Evolutionary conservation across 2,113 vertebrate genomes (phyloP), one percentile per base, ranked within the genome.

Genomic region (Mobula birostris): DNA sequence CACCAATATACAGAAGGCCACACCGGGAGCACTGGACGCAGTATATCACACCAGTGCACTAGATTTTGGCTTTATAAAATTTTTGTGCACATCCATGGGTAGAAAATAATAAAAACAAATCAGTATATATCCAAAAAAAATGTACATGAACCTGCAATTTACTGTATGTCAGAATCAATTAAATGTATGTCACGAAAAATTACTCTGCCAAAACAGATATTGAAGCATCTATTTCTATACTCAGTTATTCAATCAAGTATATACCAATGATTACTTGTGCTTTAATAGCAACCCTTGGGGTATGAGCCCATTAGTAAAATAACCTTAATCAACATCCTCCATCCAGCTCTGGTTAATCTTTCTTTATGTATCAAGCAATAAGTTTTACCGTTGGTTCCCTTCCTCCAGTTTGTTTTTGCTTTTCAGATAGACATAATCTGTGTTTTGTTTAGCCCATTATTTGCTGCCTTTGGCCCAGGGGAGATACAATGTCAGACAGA

Each of bases 381-480:
- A 95, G 95, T 95, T 96, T 40, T 94, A 94, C 78, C 94, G 94
- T 95, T 96, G 79, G 94, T 95, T 94, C 56, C 94, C 77, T 66
- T 96, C 94, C 95, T 95, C 95, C 94, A 83, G 90, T 94, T 91
- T 94, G 95, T 94, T 96, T 95, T 94, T 96, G 96, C 96, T 95
- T 68, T 85, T 40, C 7, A n/a, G 92, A 96, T 97, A 97, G 96
- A 94, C 96, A 97, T 97, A 97, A 96, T 97, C 96, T 95, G 95
- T 82, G 94, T 95, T 95, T 96, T 96, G 95, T 96, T 94, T 95
- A 95, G 94, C 88, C 95, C 79, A 96, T 96, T 97, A 96, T 97
- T 97, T 97, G 96, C 95, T 96, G 94, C 95, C 95, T 96, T 97
- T 96, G 97, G 96, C 94, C 95, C 96, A 95, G 95, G 96, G 95